Percentiles rank a stretch among this genome's conserved stretches.
phyloP scores from a whole-genome alignment of 53 echinoderm and acorn worm species.

The Holothuria scabra region DNA sequence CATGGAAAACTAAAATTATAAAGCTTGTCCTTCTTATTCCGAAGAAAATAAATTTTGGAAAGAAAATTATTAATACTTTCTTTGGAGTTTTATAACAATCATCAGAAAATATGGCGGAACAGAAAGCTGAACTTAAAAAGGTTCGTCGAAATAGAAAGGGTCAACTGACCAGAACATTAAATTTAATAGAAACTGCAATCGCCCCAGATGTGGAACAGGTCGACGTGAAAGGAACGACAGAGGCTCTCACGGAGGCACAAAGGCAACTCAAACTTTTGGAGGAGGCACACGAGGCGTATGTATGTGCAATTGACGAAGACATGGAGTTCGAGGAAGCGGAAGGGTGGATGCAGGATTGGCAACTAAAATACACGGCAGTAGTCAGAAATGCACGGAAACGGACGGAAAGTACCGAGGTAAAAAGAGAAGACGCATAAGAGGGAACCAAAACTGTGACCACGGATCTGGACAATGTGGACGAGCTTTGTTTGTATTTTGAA shows the following conservation, averaged over 20 bases:
- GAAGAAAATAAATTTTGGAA: too few species aligned
- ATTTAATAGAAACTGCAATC: neutral
- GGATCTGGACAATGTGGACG: too few species aligned
- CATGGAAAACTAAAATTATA: too few species aligned
- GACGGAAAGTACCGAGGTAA: too few species aligned
- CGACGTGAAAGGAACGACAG: neutral
- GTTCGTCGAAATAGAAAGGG: constrained; percentile 6
- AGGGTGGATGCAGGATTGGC: constrained; percentile 42
- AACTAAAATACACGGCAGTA: constrained; percentile 1
- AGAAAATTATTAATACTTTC: too few species aligned
- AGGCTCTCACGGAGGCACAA: neutral
- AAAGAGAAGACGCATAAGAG: too few species aligned
- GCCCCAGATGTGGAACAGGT: constrained; percentile 7
- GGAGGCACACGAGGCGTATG: constrained; percentile 19
- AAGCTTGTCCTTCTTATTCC: too few species aligned
- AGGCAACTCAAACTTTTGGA: neutral
- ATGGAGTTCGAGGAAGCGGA: constrained; percentile 29
- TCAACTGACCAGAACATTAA: constrained; percentile 44
- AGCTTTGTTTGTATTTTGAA: too few species aligned
- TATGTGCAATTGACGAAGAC: constrained; percentile 12
- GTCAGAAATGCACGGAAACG: too few species aligned
- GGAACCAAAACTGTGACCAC: too few species aligned
- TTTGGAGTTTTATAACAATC: too few species aligned
- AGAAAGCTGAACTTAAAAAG: neutral
- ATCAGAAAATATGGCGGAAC: neutral